Percentiles rank a stretch among this genome's conserved stretches.
phyloP scores from a whole-genome alignment of 2,113 vertebrate genomes.

The Platichthys flesus region DNA sequence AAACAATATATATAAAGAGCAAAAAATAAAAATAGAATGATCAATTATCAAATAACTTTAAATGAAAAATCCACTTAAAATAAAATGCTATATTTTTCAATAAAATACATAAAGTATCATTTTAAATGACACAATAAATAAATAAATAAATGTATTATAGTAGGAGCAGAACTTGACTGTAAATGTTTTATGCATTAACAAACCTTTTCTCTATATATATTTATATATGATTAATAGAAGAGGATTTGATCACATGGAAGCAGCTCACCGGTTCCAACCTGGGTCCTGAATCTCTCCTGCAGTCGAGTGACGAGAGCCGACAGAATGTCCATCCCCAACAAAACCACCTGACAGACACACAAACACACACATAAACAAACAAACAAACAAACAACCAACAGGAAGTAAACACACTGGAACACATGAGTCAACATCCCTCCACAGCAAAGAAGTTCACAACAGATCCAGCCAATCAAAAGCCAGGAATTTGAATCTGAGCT shows the following conservation, averaged over 20 bases:
- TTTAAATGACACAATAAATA: background rate
- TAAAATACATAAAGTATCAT: too few species aligned
- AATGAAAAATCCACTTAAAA: too few species aligned
- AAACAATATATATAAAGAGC: too few species aligned
- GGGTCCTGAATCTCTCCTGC: conserved; percentile 92
- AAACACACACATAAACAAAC: conserved; percentile 4
- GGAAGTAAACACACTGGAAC: background rate
- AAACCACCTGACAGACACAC: conserved; percentile 85
- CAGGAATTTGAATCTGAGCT: conserved; percentile 1
- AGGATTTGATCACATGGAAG: too few species aligned
- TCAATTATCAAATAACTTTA: too few species aligned
- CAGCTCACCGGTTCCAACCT: conserved; percentile 92
- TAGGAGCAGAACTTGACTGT: too few species aligned
- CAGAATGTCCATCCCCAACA: conserved; percentile 94
- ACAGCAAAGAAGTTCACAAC: background rate
- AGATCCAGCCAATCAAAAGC: background rate
- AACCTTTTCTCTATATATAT: background rate
- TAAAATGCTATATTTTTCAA: too few species aligned
- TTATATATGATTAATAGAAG: too few species aligned
- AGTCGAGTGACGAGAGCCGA: conserved; percentile 90
- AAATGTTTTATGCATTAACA: too few species aligned
- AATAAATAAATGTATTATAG: background rate
- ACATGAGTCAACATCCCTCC: background rate
- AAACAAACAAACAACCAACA: conserved; percentile 36
- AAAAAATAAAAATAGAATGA: too few species aligned